A percentile compares a stretch with the other conserved stretches of the same genome.
Evolutionary conservation across 2,888 invertebrate genomes (phyloP).

Genomic region (Drosophila buzzatii): DNA sequence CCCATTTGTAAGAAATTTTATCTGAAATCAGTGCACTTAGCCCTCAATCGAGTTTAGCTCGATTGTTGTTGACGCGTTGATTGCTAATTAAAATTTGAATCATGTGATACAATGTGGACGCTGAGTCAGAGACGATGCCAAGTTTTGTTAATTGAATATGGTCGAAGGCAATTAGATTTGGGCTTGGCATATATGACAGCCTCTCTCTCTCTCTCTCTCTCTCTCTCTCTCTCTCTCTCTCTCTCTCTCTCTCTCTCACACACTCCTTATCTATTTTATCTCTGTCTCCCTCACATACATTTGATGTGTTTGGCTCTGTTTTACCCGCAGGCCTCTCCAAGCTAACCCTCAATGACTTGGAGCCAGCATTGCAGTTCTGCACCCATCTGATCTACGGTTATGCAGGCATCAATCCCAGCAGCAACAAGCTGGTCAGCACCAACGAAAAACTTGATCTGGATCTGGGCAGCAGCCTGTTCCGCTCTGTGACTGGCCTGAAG

Average conservation of each 20-base stretch:
- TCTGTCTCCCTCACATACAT: not conserved
- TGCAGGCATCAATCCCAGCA: constrained; percentile 90
- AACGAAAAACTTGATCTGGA: constrained; percentile 91
- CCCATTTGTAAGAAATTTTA: not conserved
- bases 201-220: not conserved
- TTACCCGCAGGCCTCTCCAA: constrained; percentile 90
- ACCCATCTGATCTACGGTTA: constrained; percentile 92
- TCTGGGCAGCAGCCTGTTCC: constrained; percentile 89
- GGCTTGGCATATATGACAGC: constrained; percentile 16
- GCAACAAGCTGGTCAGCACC: constrained; percentile 89
- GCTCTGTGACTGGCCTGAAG: constrained; percentile 90
- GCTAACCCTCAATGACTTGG: constrained; percentile 90
- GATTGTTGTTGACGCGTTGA: constrained; percentile 21
- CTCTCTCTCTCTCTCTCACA: not conserved
- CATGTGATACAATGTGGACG: constrained; percentile 29
- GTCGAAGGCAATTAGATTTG: constrained; percentile 29
- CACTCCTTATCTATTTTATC: no score
- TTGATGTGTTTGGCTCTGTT: not conserved
- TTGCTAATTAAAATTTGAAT: constrained; percentile 56
- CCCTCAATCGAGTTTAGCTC: no score
- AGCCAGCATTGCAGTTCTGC: constrained; percentile 91
- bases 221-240: not conserved
- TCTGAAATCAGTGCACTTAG: constrained; percentile 25
- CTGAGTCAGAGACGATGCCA: constrained; percentile 29
- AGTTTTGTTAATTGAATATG: constrained; percentile 56